phyloP scores from a whole-genome alignment of 2,113 vertebrate species.

The Cepphus grylle region DNA sequence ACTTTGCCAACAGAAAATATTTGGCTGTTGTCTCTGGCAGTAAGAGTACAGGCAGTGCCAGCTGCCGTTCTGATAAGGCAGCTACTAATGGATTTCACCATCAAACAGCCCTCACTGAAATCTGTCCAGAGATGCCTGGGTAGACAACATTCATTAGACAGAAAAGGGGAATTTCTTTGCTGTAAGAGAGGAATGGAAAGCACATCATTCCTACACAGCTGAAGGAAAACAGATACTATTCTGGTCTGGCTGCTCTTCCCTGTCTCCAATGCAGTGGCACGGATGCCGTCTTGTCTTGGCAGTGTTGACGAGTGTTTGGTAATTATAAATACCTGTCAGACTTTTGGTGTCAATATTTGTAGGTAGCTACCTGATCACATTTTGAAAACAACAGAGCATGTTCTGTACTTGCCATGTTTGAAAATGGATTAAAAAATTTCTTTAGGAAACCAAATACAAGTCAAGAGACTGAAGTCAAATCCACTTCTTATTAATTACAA shows the following conservation, averaged over 20 bases:
- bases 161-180: neutral
- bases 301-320: neutral
- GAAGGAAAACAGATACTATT: neutral
- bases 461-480: neutral
- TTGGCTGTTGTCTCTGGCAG: slow-evolving; percentile 38
- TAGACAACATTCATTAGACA: neutral
- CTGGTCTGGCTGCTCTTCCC: neutral
- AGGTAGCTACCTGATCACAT: neutral
- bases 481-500: neutral
- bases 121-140: neutral
- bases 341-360: neutral
- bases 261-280: neutral
- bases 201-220: neutral
- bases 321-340: neutral
- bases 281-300: neutral
- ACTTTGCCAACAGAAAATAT: neutral
- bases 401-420: neutral
- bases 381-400: neutral
- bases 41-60: neutral
- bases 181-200: neutral
- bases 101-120: slow-evolving; percentile 5
- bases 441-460: neutral
- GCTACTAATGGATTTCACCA: slow-evolving; percentile 37
- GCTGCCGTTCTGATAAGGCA: neutral
- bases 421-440: neutral